Conservation (phyloP, 2,113 vertebrate species). For the Leiothrix lutea region DNA sequence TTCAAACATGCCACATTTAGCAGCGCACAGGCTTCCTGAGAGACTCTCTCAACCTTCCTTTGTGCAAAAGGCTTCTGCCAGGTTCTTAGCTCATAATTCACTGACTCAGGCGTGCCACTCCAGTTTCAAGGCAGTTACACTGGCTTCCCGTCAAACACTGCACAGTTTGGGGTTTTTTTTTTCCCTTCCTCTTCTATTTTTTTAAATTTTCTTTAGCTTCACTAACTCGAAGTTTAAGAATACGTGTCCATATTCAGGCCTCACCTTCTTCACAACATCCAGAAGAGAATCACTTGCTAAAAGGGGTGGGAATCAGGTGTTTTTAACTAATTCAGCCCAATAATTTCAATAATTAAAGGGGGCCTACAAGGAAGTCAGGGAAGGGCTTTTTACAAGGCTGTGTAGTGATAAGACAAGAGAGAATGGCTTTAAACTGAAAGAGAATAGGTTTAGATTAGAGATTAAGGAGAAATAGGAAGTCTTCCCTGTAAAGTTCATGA, state of each 20-base stretch:
- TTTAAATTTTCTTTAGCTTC: neutral
- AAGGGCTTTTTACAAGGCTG: neutral
- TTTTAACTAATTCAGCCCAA: neutral
- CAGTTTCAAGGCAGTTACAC: conserved; percentile 47
- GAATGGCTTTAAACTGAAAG: neutral
- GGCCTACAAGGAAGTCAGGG: neutral
- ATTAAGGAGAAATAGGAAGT: neutral
- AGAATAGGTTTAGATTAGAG: neutral
- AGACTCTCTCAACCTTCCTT: conserved; percentile 59
- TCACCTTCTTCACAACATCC: neutral
- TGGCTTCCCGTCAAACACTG: conserved; percentile 27
- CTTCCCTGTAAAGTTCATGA: accelerated
- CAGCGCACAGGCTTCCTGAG: conserved; percentile 26
- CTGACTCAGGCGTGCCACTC: conserved; percentile 54
- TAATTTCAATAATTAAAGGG: neutral
- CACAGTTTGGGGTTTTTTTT: neutral
- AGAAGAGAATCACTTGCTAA: neutral
- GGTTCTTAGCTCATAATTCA: conserved; percentile 52
- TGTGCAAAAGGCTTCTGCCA: conserved; percentile 55
- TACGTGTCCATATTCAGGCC: neutral
- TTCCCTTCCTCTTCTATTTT: neutral
- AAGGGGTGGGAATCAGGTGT: neutral
- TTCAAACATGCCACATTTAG: conserved; percentile 63
- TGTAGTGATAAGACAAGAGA: neutral
- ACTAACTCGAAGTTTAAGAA: neutral